Base-by-base conservation (phyloP, 2,797 vertebrate species). In the Rousettus madagascariensis region DNA sequence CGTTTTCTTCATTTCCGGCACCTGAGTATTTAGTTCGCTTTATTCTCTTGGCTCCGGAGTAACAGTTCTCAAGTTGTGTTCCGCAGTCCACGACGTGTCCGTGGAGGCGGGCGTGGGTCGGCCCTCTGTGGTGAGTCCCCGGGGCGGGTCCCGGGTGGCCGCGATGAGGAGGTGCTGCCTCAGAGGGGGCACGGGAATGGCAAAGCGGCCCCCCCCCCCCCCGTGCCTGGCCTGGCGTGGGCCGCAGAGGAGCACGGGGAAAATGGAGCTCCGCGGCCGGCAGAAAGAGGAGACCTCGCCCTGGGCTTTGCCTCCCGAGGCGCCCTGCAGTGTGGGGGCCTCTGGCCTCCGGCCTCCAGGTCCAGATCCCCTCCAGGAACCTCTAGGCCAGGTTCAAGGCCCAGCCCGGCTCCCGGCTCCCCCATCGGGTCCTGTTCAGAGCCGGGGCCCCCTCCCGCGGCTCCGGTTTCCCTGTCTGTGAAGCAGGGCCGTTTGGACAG, bases 291-390 rank as follows among this genome's bases (percentile, higher is more conserved):
- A 33, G 33, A 33, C 33, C 33, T 33, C 33, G 33, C 33, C 33
- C 33, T 33, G 33, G 33, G 33, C 33, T 33, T 33, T 33, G 33
- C 33, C 33, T 33, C 33, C 33, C 33, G 33, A 33, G 33, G 33
- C 33, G 33, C 33, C 33, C 33, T 33, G 33, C 33, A 33, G 33
- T 33, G 33, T 33, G 33, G 33, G 78, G 16, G 7, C 17, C 69
- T 30, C 57, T 9, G 6, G 28, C n/a, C 19, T 4, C 5, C 4
- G 8, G 71, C 30, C 16, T 33, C 41, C 16, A 43, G 2, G 16
- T 22, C 0, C 22, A 2, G 0, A 0, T 53, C 12, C 2, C 13
- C 1, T 0, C 12, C 68, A 19, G 41, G 85, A 49, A 28, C 16
- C 53, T 49, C 38, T 51, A 33, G 41, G n/a, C 41, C 12, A 28